A percentile compares a stretch with the other conserved stretches of the same genome.
Evolutionary conservation across 1,140 invertebrate species (phyloP).

Genomic region (Achatina immaculata): DNA sequence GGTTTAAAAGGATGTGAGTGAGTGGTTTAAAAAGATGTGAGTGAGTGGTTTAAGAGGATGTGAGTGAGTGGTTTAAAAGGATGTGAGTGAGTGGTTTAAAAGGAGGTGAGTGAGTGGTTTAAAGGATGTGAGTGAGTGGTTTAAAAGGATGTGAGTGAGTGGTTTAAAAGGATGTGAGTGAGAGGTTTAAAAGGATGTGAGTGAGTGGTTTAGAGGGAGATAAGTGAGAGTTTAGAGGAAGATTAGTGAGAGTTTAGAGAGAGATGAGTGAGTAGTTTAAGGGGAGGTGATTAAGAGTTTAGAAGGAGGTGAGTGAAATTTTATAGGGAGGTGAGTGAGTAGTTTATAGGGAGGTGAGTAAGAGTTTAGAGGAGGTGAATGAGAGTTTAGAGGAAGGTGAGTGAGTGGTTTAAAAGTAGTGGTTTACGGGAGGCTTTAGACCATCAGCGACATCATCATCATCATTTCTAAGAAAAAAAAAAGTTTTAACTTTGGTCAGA

Average conservation of each 20-base stretch:
- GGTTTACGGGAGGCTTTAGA: too few relatives aligned
- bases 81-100: background rate
- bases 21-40: background rate
- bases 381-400: too few relatives aligned
- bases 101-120: background rate
- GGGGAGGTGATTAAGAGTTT: background rate
- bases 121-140: background rate
- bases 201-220: slow-evolving; percentile 9
- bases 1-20: background rate
- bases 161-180: background rate
- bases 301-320: background rate
- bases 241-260: background rate
- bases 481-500: too few relatives aligned
- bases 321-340: background rate
- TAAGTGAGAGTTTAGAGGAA: background rate
- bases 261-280: background rate
- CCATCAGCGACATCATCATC: too few relatives aligned
- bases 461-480: too few relatives aligned
- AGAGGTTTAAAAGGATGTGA: slow-evolving; percentile 3
- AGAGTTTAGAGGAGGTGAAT: background rate
- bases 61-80: background rate
- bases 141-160: too few relatives aligned
- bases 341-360: background rate
- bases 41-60: background rate
- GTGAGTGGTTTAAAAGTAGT: too few relatives aligned